phyloP scores from a whole-genome alignment of 2,113 vertebrate genomes.

The Oreotrochilus melanogaster region DNA sequence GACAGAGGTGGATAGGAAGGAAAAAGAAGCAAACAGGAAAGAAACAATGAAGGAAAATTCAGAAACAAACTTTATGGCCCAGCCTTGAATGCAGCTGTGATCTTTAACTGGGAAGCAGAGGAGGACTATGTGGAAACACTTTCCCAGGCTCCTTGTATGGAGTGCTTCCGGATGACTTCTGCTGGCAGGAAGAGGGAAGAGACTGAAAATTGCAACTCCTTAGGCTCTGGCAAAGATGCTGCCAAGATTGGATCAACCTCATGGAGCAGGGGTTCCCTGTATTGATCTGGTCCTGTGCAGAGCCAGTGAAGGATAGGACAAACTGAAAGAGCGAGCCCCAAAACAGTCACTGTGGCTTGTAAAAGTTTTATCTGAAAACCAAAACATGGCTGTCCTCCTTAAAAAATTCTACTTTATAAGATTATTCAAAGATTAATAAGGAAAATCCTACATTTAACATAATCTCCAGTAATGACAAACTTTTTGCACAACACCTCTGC shows the following conservation, averaged over 20 bases:
- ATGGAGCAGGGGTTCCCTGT: background rate
- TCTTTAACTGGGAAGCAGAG: background rate
- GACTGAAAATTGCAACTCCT: background rate
- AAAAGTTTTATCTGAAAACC: background rate
- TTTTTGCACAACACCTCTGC: background rate
- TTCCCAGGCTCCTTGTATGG: background rate
- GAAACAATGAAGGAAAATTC: constrained; percentile 16
- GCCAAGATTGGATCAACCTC: background rate
- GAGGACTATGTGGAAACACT: background rate
- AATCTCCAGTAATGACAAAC: background rate
- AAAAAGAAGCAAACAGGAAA: constrained; percentile 47
- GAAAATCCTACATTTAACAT: background rate
- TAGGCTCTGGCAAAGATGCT: background rate
- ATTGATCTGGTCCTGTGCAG: background rate
- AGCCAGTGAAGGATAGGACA: background rate
- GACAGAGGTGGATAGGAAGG: background rate
- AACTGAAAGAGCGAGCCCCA: background rate
- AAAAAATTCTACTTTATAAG: background rate
- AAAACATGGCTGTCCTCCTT: background rate
- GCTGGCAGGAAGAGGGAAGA: background rate
- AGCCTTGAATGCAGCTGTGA: background rate
- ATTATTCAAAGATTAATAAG: background rate
- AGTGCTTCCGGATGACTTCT: background rate
- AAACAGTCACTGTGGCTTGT: background rate
- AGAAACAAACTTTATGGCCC: constrained; percentile 4